Evolutionary conservation across 2,113 vertebrate genomes (phyloP).

Genomic region (Scartelaos histophorus): DNA sequence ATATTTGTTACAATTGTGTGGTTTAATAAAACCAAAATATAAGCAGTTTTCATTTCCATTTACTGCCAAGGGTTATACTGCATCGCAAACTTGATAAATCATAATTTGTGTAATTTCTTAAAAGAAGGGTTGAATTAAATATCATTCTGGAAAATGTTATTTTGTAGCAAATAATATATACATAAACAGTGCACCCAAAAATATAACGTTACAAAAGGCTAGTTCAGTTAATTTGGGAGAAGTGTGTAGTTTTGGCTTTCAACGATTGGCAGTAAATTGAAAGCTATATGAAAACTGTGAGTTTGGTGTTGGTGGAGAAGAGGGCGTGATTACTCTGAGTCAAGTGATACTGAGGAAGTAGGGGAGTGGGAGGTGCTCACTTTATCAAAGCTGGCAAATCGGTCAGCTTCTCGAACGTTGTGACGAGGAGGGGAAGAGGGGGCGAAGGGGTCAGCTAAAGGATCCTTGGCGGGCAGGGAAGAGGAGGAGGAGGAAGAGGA

Average conservation of each 20-base stretch:
- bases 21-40: slow-evolving; percentile 35
- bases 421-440: slow-evolving; percentile 86
- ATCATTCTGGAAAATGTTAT: not conserved
- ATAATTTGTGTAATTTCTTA: not conserved
- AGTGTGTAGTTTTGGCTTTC: not conserved
- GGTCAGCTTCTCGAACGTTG: slow-evolving; percentile 82
- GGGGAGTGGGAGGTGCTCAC: slow-evolving; percentile 86
- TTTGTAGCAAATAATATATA: not conserved
- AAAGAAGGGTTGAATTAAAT: slow-evolving; percentile 19
- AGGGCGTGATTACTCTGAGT: slow-evolving; percentile 64
- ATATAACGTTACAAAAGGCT: not conserved
- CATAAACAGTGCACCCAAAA: not conserved
- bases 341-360: slow-evolving; percentile 68
- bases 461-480: slow-evolving; percentile 89
- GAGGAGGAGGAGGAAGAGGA: slow-evolving; percentile 77
- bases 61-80: slow-evolving; percentile 55
- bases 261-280: not conserved
- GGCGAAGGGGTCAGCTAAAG: slow-evolving; percentile 88
- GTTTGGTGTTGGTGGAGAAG: not conserved
- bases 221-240: not conserved
- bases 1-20: slow-evolving; percentile 28
- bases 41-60: slow-evolving; percentile 63
- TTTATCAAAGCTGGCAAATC: slow-evolving; percentile 98
- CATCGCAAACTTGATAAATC: not conserved
- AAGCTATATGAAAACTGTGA: not conserved